phyloP scores from a whole-genome alignment of 1,140 invertebrate species.

The Tetramorium simillimum region DNA sequence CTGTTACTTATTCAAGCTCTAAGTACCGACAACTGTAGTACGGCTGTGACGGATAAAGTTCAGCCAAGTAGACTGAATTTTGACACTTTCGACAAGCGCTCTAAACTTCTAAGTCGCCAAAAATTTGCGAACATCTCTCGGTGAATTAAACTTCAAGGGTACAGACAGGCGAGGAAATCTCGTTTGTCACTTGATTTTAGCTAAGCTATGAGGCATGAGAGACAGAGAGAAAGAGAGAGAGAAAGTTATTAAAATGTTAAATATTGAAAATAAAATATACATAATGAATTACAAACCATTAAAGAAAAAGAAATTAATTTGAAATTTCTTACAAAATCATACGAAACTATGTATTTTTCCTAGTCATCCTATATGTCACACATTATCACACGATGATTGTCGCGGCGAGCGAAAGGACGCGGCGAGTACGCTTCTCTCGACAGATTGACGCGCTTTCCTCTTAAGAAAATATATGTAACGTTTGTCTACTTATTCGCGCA shows the following conservation, averaged over 20 bases:
- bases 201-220: not conserved
- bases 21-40: slow-evolving; percentile 1
- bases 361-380: not conserved
- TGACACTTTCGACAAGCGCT: slow-evolving; percentile 23
- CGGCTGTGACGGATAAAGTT: slow-evolving; percentile 11
- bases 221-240: not conserved
- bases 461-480: slow-evolving; percentile 20
- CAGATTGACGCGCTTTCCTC: slow-evolving; percentile 27
- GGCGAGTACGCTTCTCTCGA: not conserved
- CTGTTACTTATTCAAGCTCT: slow-evolving; percentile 39
- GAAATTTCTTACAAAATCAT: not conserved
- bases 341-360: not conserved
- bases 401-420: not conserved
- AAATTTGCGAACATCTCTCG: not conserved
- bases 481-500: slow-evolving; percentile 36
- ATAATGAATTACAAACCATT: not conserved
- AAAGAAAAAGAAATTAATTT: not conserved
- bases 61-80: not conserved
- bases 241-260: not conserved
- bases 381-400: not conserved
- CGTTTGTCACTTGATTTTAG: not conserved
- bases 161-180: not conserved
- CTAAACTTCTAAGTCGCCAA: slow-evolving; percentile 11
- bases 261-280: not conserved
- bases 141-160: not conserved